Evolutionary conservation across 2,113 vertebrate species (phyloP).

Genomic region (Cebus imitator): DNA sequence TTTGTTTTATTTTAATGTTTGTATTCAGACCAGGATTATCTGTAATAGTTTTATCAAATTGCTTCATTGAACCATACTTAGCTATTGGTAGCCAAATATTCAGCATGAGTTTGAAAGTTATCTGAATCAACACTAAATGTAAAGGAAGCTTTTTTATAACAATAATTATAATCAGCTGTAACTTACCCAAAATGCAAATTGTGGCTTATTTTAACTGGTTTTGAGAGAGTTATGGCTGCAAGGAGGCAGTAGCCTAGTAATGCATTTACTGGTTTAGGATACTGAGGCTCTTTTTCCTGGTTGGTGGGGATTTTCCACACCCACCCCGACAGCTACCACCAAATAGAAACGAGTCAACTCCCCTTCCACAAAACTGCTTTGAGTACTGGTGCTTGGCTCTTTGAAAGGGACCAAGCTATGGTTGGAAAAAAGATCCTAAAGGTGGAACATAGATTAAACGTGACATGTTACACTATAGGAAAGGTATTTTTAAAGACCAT

Average conservation of each 20-base stretch:
- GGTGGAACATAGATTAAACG: conserved; percentile 52
- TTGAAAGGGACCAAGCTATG: conserved; percentile 11
- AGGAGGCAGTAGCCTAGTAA: background rate
- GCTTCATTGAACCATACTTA: conserved; percentile 29
- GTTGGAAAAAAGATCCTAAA: conserved; percentile 50
- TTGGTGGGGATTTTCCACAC: background rate
- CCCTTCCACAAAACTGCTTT: background rate
- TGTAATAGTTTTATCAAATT: conserved; percentile 9
- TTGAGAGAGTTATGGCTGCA: background rate
- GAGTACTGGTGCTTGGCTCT: background rate
- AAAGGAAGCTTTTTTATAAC: background rate
- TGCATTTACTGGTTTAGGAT: background rate
- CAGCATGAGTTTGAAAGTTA: background rate
- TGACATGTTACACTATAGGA: conserved; percentile 63
- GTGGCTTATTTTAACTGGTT: conserved; percentile 5
- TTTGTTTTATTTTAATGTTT: conserved; percentile 34
- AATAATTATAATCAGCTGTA: background rate
- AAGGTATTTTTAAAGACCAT: conserved; percentile 68
- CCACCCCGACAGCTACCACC: background rate
- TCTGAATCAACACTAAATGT: conserved; percentile 12
- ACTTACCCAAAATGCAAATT: background rate
- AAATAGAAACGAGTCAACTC: background rate
- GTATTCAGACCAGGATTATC: conserved; percentile 16
- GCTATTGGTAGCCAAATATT: background rate
- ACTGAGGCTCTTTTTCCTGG: background rate